Evolutionary conservation across 2,113 vertebrate species (phyloP).

Genomic region (Eonycteris spelaea): DNA sequence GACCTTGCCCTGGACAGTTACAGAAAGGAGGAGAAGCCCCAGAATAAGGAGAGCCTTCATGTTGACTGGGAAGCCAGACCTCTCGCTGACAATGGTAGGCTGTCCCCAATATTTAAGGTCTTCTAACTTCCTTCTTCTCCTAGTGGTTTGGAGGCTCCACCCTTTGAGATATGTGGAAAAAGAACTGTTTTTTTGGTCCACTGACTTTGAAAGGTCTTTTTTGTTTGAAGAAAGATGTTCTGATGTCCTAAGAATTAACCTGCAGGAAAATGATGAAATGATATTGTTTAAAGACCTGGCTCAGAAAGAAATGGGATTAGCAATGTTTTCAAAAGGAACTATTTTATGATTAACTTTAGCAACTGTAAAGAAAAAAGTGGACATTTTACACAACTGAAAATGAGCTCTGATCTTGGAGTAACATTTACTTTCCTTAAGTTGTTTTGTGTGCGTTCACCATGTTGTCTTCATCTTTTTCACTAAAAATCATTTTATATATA

Average conservation of each 20-base stretch:
- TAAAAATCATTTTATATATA: background rate
- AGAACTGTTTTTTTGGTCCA: background rate
- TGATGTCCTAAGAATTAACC: background rate
- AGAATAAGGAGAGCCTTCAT: slow-evolving; percentile 52
- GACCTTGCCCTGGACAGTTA: slow-evolving; percentile 59
- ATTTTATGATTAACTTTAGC: background rate
- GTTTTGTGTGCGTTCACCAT: background rate
- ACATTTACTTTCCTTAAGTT: background rate
- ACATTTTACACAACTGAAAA: background rate
- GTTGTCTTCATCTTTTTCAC: background rate
- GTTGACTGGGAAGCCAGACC: background rate
- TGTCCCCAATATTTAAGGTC: background rate
- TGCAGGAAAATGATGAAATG: background rate
- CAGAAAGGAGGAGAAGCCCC: slow-evolving; percentile 65
- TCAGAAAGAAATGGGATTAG: background rate
- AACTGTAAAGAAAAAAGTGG: background rate
- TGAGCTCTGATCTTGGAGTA: background rate
- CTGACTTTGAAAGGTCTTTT: background rate
- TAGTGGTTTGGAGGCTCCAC: background rate
- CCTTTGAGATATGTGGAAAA: background rate
- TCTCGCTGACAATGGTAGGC: background rate
- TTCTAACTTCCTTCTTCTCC: background rate
- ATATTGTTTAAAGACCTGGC: background rate
- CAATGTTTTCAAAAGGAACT: background rate
- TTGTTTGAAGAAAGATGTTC: background rate